Evolutionary conservation across 35 echinoderm and acorn worm genomes (phyloP), one percentile per base, ranked within the genome.

Genomic region (Patiria miniata): DNA sequence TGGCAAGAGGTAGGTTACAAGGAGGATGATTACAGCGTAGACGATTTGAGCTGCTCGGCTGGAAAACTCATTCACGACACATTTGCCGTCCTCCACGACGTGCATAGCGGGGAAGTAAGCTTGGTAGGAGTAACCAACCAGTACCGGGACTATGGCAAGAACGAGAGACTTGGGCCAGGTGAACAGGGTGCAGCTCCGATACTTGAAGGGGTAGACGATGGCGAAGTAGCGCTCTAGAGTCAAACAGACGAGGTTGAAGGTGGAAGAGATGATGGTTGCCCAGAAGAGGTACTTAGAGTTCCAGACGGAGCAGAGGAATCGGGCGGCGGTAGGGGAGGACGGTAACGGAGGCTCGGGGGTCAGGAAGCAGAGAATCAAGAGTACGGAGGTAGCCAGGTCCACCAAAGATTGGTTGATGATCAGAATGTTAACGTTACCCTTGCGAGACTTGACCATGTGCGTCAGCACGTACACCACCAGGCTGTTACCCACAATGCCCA

Each of bases 381-480:
- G 68, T 5, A 92, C 8, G 36, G 90, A 92, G 40, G 83, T 90
- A 0, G 23, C 4, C 16, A 95, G 80, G 65, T 95, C 93, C 5
- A 89, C 81, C 1, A 95, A 47, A n/a, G 93, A 95, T 47, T 95
- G 93, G 73, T 95, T 95, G 52, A 81, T 85, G 57, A 95, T 83
- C 12, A 95, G 79, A 47, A 95, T 15, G 58, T 92, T 95, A 10
- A 86, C 85, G 17, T 84, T 77, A 39, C 82, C 82, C 30, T 84
- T 58, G 32, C 53, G 39, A 1, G 53, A 21, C 29, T 30, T 73
- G 7, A 73, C 65, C 36, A 76, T 44, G 39, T 32, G 60, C 36
- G 60, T 51, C 32, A 83, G 57, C 6, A 84, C 88, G 19, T 30
- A 83, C 18, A 84, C 50, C 1, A 90, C 88, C 2, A 83, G 37